These are phyloP conservation scores for Papilio aristodemus DNA, from an alignment of 1,140 invertebrate species.

Conservation along the genomic window DNA sequence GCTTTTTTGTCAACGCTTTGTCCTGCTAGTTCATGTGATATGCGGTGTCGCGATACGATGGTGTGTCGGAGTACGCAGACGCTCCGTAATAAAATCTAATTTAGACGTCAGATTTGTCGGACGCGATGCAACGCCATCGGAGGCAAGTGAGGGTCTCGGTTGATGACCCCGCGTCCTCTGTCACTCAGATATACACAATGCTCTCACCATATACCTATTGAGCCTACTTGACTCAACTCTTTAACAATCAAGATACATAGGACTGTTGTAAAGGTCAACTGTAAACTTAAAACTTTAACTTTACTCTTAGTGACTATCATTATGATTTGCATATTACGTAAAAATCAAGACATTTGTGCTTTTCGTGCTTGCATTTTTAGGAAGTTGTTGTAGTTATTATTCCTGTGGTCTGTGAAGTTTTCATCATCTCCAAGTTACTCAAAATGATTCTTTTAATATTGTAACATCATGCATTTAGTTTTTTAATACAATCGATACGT, in stretches of 20 bases:
- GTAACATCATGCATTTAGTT: too few species aligned
- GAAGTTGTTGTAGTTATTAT: too few species aligned
- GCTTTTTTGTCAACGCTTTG: slow-evolving; percentile 39
- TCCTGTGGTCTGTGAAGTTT: too few species aligned
- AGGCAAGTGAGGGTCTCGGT: slow-evolving; percentile 56
- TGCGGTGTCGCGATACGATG: slow-evolving; percentile 48
- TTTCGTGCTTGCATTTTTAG: too few species aligned
- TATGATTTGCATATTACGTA: not conserved
- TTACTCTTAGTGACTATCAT: not conserved
- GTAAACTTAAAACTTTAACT: not conserved
- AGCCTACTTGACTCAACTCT: not conserved
- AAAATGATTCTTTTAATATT: too few species aligned
- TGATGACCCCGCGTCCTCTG: slow-evolving; percentile 57
- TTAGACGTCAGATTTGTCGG: slow-evolving; percentile 78
- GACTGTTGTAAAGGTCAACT: too few species aligned
- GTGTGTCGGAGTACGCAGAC: slow-evolving; percentile 58
- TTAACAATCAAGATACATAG: not conserved
- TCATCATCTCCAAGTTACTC: too few species aligned
- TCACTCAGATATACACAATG: not conserved
- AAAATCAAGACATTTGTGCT: too few species aligned
- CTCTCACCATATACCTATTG: not conserved
- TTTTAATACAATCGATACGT: too few species aligned
- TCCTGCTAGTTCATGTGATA: slow-evolving; percentile 15
- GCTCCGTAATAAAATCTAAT: slow-evolving; percentile 79
- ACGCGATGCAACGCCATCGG: slow-evolving; percentile 56